phyloP scores from a whole-genome alignment of 1,140 invertebrate species.

The Drosophila arawakana region DNA sequence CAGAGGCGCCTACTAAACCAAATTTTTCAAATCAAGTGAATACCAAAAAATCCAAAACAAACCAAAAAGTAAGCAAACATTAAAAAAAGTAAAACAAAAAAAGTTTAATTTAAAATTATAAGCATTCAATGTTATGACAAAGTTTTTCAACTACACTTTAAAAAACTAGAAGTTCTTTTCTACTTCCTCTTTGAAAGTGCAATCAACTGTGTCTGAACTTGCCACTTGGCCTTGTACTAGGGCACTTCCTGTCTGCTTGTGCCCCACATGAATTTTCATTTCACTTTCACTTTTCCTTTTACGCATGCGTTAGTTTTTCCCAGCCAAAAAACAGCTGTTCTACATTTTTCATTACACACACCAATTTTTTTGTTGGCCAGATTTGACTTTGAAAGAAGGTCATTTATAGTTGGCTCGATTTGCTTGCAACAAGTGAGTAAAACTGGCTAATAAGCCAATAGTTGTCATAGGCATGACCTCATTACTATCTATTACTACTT shows the following conservation, averaged over 20 bases:
- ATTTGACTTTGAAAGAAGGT: slow-evolving; percentile 78
- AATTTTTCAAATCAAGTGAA: slow-evolving; percentile 45
- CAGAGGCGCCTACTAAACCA: slow-evolving; percentile 48
- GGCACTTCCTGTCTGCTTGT: slow-evolving; percentile 16
- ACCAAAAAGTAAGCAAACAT: slow-evolving; percentile 57
- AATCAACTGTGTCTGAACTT: slow-evolving; percentile 18
- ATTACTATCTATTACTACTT: neutral
- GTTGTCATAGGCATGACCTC: slow-evolving; percentile 14
- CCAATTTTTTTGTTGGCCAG: slow-evolving; percentile 22
- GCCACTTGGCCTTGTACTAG: slow-evolving; percentile 24
- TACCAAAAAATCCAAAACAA: slow-evolving; percentile 23
- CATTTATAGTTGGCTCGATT: slow-evolving; percentile 37
- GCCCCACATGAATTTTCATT: slow-evolving; percentile 24
- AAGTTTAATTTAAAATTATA: slow-evolving; percentile 1
- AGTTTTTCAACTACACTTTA: neutral
- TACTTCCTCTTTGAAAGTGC: slow-evolving; percentile 6
- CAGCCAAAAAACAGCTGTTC: slow-evolving; percentile 59
- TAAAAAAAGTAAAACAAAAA: slow-evolving; percentile 5
- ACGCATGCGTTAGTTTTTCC: slow-evolving; percentile 59
- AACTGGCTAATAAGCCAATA: neutral
- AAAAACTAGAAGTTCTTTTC: neutral
- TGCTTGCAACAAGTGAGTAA: slow-evolving; percentile 63
- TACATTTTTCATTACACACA: slow-evolving; percentile 23
- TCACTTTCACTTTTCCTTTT: slow-evolving; percentile 56
- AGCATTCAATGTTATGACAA: slow-evolving; percentile 5